Evolutionary conservation across 2,113 vertebrate genomes (phyloP), one percentile per base, ranked within the genome.

Genomic region (Helogale parvula): DNA sequence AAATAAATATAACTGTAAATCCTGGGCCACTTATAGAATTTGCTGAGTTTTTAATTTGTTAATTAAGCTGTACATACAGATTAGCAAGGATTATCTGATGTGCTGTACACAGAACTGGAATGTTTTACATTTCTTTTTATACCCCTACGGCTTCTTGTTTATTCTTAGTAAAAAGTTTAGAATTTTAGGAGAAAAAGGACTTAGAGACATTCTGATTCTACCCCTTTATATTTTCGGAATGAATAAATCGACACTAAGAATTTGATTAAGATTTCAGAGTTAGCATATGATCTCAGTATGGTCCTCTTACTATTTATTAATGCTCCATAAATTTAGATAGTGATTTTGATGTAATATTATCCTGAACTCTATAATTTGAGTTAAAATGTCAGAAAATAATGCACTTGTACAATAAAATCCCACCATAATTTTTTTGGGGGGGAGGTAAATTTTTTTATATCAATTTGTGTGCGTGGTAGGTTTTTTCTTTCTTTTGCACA

Each of bases 61-160:
- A 83, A 77, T 88, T 96, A 96, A 93, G 38, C 50, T 89, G 57
- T 79, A 27, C 52, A 68, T 94, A 83, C 57, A 95, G 97, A 96
- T 98, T 96, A 98, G 72, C 47, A 69, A 95, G 81, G 94, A 97
- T 95, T 97, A 97, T 79, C 90, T 86, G 16, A 72, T 94, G 52
- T 90, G 33, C 65, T 87, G 0, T 89, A 27, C 50, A 71, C 21
- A 69, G 79, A 92, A 82, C 35, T 86, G 14, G 13, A 71, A 74
- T 71, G 54, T 31, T 47, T 76, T 86, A 57, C 2, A 38, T 89
- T 80, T 89, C 54, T 60, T 87, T 97, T 84, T 95, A 66, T 83
- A 3, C 25, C 8, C 33, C 13, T 80, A 27, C 1, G 83, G 35
- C 66, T 89, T 85, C 35, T 85, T 96, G 16, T 54, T 94, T 95